Conservation (phyloP, 2,113 vertebrate genomes). For the Grammomys surdaster region DNA sequence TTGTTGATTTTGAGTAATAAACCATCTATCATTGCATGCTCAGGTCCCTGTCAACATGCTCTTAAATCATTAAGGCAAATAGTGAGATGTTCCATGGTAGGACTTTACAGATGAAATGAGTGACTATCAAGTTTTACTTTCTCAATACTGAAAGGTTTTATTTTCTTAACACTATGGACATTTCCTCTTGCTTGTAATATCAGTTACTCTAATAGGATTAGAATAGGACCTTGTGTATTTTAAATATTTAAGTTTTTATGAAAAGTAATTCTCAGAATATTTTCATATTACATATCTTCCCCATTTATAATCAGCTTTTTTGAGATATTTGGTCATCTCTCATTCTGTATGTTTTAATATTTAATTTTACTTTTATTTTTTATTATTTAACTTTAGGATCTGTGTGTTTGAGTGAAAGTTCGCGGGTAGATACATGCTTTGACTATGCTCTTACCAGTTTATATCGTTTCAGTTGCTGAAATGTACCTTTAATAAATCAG, state of each 20-base stretch:
- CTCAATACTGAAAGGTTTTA: not conserved
- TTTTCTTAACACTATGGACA: not conserved
- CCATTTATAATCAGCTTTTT: not conserved
- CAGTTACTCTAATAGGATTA: not conserved
- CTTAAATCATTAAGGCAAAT: not conserved
- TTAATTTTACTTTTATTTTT: not conserved
- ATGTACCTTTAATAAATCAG: rapidly evolving
- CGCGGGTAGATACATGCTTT: not conserved
- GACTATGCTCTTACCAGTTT: not conserved
- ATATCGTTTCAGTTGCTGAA: not conserved
- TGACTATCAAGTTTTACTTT: not conserved
- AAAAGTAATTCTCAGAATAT: not conserved
- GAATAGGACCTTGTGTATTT: rapidly evolving
- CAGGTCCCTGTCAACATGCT: not conserved
- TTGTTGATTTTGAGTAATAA: not conserved
- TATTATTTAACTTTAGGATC: not conserved
- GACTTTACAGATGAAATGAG: not conserved
- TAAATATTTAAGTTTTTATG: not conserved
- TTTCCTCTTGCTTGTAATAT: not conserved
- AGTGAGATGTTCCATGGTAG: not conserved
- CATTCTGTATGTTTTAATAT: not conserved
- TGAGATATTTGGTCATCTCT: not conserved
- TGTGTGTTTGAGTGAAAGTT: not conserved
- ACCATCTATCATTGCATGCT: not conserved
- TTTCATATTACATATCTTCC: not conserved